Evolutionary conservation across 2,113 vertebrate species (phyloP), one percentile per base, ranked within the genome.

Genomic region (Collichthys lucidus): DNA sequence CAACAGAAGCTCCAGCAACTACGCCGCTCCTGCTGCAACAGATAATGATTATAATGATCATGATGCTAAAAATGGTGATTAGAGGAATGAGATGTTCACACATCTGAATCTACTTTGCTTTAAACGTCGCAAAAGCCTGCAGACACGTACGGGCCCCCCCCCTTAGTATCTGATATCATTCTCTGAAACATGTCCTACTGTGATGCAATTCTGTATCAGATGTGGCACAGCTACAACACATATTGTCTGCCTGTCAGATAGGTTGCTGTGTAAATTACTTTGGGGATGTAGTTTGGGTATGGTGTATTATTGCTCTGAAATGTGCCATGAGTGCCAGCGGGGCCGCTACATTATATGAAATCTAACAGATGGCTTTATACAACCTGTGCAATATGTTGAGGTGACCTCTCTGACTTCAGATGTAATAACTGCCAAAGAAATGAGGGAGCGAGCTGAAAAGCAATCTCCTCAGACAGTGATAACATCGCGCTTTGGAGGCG

Each of bases 341-440:
- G 87, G 87, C 74, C 22, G 49, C 80, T 61, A 56, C 79, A 81
- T 89, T 70, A 83, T 73, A 86, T 80, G 88, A 87, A 82, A 83
- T 84, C 84, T 55, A 88, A 88, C 92, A 91, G 93, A 93, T 91
- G 90, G 89, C 87, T 89, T 79, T 85, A 82, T 71, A 80, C 86
- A 92, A 91, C 83, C 87, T 77, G 80, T 74, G 88, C 90, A 93
- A 92, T 90, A 91, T 91, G 89, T 87, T 50, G 86, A 77, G 77
- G 47, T 88, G 89, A 92, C 91, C 92, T 71, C 80, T 70, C 66
- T 56, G 83, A 87, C 90, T 91, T 79, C 77, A 79, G 88, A 86
- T 88, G 91, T 91, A 94, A 93, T 93, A 93, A 93, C 89, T 86
- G 91, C 80, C 85, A 76, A 74, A 90, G 87, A 90, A 89, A 90